Base-by-base conservation (phyloP, 1,140 invertebrate species). In the Aphaenogaster floridana region DNA sequence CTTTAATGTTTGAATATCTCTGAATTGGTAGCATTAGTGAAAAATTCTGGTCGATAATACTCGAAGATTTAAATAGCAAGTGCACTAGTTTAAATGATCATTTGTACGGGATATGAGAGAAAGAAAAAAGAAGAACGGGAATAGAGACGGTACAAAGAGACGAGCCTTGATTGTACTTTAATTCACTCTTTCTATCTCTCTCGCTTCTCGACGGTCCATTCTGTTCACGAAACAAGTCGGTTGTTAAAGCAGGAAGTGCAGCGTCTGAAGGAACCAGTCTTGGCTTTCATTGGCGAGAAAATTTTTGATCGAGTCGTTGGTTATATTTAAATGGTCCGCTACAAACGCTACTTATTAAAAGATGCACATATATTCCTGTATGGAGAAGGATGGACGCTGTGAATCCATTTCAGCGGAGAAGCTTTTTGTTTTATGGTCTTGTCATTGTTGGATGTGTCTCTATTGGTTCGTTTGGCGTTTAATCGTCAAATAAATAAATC, bases 291-390 rank as follows among this genome's bases (percentile, higher is more conserved):
- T 92, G 87, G 81, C 89, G 90, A 93, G 91, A 91, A 92, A 92
- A 94, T 87, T 94, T 94, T 93, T 94, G 88, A 93, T 93, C 88
- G 88, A 93, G 90, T 93, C 91, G 92, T 92, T 92, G 89, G 87
- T 74, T 91, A 91, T 92, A 88, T 91, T 93, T 93, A 91, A 93
- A 92, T 93, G 64, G 83, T 91, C 77, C 74, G 63, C 78, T 90
- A 66, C 17, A 52, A 48, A 71, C 34, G 13, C 0, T 15, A 68
- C 21, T 74, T n/a, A 39, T 54, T 83, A 57, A 61, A 61, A 50
- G 21, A 28, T 36, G 28, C 13, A 5, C 45, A 77, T 17, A 54
- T 59, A 54, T 42, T 54, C 8, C n/a, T 7, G 17, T n/a, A 28
- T 52, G 15, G 11, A 80, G 17, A 3, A 28, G 48, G 13, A 52